phyloP scores from a whole-genome alignment of 2,888 invertebrate species.

The Exephanes ischioxanthus region DNA sequence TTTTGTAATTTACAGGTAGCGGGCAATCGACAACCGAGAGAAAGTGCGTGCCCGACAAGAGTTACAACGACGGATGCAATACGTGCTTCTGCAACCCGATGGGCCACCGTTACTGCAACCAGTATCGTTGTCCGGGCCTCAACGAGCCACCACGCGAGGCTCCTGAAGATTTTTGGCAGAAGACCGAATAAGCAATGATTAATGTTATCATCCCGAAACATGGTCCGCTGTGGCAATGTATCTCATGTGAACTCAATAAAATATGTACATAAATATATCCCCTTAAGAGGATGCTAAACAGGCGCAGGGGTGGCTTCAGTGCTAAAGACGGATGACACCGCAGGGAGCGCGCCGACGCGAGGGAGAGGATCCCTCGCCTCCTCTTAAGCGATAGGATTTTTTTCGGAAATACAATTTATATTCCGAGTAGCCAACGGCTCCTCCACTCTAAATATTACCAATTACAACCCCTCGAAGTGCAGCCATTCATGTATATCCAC shows the following conservation, averaged over 20 bases:
- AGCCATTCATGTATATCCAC: no score
- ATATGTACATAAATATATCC: neutral
- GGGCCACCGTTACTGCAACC: neutral
- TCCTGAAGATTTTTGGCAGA: slow-evolving; percentile 7
- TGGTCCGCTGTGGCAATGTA: neutral
- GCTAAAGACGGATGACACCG: no score
- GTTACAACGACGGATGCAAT: neutral
- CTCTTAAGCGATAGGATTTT: no score
- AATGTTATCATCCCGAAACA: neutral
- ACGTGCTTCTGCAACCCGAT: neutral
- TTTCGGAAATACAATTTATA: no score
- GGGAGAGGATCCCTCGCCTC: no score
- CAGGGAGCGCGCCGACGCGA: no score
- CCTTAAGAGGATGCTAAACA: no score
- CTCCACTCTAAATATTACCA: no score
- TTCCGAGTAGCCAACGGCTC: no score
- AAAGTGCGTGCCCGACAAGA: slow-evolving; percentile 1
- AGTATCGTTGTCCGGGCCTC: neutral
- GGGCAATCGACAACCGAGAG: neutral
- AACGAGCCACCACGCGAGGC: neutral
- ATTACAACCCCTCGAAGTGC: no score
- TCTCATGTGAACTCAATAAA: neutral
- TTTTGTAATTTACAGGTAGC: neutral
- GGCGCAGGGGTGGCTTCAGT: no score
- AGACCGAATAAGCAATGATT: neutral